Percentiles rank a stretch among this genome's conserved stretches.
phyloP scores from a whole-genome alignment of 1,140 invertebrate genomes.

The Drosophila nasuta region DNA sequence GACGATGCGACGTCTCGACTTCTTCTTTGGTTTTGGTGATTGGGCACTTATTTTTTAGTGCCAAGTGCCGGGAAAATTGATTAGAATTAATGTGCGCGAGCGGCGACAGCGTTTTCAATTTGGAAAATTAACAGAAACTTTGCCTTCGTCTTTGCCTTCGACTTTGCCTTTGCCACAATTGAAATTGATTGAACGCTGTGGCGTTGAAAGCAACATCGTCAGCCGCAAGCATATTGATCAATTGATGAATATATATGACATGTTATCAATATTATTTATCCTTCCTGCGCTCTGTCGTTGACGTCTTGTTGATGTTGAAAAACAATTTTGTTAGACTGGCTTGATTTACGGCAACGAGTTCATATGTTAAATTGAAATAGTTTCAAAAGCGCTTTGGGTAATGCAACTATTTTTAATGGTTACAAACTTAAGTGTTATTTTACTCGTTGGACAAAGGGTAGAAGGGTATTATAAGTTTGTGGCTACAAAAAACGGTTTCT shows the following conservation, averaged over 20 bases:
- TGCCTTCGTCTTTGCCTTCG: background rate
- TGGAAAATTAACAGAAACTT: slow-evolving; percentile 51
- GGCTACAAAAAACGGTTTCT: no score
- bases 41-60: slow-evolving; percentile 70
- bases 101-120: slow-evolving; percentile 67
- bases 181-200: slow-evolving; percentile 67
- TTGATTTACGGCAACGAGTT: slow-evolving; percentile 40
- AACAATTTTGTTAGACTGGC: background rate
- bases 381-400: background rate
- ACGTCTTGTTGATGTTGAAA: slow-evolving; percentile 11
- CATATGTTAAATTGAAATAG: slow-evolving; percentile 38
- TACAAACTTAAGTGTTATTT: background rate
- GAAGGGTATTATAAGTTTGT: no score
- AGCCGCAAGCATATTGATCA: slow-evolving; percentile 25
- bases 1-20: slow-evolving; percentile 5
- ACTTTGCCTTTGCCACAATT: slow-evolving; percentile 9
- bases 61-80: slow-evolving; percentile 68
- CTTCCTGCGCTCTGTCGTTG: background rate
- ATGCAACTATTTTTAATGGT: background rate
- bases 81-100: slow-evolving; percentile 78
- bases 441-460: background rate
- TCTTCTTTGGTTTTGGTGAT: slow-evolving; percentile 24
- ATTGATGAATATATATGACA: slow-evolving; percentile 59
- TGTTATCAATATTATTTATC: slow-evolving; percentile 40
- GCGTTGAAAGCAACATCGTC: slow-evolving; percentile 35